Percentiles rank a stretch among this genome's conserved stretches.
These are phyloP conservation scores for Albula glossodonta DNA, from an alignment of 2,113 vertebrate genomes.

Conservation along the genomic window DNA sequence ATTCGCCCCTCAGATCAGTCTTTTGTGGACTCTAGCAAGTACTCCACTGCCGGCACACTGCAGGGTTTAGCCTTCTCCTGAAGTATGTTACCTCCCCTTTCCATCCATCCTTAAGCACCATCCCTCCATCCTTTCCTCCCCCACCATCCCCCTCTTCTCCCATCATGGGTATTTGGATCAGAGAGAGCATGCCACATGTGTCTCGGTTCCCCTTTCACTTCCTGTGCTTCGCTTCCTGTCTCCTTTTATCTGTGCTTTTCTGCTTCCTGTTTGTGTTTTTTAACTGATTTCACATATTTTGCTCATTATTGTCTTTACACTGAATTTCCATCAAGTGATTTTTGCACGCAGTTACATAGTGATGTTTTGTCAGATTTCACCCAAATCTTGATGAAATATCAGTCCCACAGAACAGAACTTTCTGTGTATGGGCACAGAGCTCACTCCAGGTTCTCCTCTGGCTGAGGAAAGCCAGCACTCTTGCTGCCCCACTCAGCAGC, in stretches of 20 bases:
- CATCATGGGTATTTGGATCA: slow-evolving; percentile 35
- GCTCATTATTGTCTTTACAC: background rate
- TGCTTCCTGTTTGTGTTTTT: slow-evolving; percentile 17
- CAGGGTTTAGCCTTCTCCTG: slow-evolving; percentile 91
- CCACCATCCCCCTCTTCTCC: slow-evolving; percentile 16
- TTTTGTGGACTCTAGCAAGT: slow-evolving; percentile 94
- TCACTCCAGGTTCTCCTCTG: too few relatives aligned
- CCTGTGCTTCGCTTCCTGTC: slow-evolving; percentile 63
- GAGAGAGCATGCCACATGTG: slow-evolving; percentile 59
- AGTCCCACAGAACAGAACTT: too few relatives aligned
- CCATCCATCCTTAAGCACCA: slow-evolving; percentile 33
- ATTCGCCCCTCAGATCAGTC: slow-evolving; percentile 80
- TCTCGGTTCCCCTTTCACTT: slow-evolving; percentile 73
- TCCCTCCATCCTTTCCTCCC: slow-evolving; percentile 37
- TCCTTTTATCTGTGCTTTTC: slow-evolving; percentile 24
- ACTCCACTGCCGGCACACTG: slow-evolving; percentile 86
- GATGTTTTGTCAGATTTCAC: too few relatives aligned
- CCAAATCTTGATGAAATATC: too few relatives aligned
- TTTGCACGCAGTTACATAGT: background rate
- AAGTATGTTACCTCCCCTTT: slow-evolving; percentile 80
- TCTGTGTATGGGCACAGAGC: background rate
- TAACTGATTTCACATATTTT: background rate
- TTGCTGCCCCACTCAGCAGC: background rate
- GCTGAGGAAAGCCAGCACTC: too few relatives aligned
- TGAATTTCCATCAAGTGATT: too few relatives aligned